These are phyloP conservation scores for Salvelinus fontinalis DNA, from an alignment of 2,113 vertebrate genomes.

Conservation along the genomic window DNA sequence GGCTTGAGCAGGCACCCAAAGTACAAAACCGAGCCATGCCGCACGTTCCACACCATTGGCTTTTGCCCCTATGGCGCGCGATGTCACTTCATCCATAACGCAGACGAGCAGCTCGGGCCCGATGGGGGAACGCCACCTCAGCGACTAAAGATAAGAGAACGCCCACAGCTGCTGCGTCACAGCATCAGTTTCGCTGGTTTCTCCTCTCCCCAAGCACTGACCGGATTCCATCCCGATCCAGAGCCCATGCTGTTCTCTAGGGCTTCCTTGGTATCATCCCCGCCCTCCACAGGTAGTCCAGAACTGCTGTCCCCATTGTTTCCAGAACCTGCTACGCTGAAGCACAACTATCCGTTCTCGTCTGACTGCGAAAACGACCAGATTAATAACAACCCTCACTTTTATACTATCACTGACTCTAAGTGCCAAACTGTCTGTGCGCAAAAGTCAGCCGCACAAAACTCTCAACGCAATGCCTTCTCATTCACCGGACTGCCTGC, in stretches of 20 bases:
- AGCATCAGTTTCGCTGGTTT: slow-evolving; percentile 79
- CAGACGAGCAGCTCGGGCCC: slow-evolving; percentile 61
- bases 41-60: slow-evolving; percentile 88
- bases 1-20: slow-evolving; percentile 86
- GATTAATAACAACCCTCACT: slow-evolving; percentile 34
- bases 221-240: slow-evolving; percentile 58
- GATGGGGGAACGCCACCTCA: background rate
- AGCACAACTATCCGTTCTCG: slow-evolving; percentile 55
- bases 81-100: slow-evolving; percentile 92
- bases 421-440: background rate
- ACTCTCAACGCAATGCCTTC: slow-evolving; percentile 12
- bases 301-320: slow-evolving; percentile 70
- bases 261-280: slow-evolving; percentile 61
- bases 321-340: slow-evolving; percentile 49
- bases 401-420: slow-evolving; percentile 46
- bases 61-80: slow-evolving; percentile 89
- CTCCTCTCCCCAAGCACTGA: slow-evolving; percentile 41
- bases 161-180: slow-evolving; percentile 66
- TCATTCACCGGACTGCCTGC: slow-evolving; percentile 20
- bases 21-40: slow-evolving; percentile 90
- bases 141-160: slow-evolving; percentile 42
- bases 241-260: slow-evolving; percentile 52
- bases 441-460: slow-evolving; percentile 14
- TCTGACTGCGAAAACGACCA: slow-evolving; percentile 40
- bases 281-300: slow-evolving; percentile 54